Base-by-base conservation (phyloP, 2,888 invertebrate species). In the Thymelicus sylvestris region DNA sequence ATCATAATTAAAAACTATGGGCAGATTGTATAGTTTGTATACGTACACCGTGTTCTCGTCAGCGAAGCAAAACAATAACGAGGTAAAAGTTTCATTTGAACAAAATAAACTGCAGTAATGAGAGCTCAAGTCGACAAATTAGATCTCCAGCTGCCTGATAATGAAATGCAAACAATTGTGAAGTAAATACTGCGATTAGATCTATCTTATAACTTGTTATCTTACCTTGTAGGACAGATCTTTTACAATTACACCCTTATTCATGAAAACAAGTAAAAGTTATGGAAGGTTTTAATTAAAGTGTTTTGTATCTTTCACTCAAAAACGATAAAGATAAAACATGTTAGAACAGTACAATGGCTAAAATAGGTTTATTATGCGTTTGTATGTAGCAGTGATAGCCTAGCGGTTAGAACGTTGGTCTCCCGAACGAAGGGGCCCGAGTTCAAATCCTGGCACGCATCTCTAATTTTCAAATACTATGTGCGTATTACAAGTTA, bases 91-190 rank as follows among this genome's bases (percentile, higher is more conserved):
- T 77, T 75, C 73, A 73, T 74, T 74, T 76, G 67, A 77, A 79
- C 74, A 76, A 74, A 79, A 81, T 81, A 80, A 77, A 80, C 79
- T 78, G 77, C 81, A 81, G 77, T 80, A 76, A 78, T 77, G 79
- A 79, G 81, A 81, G 80, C 81, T 82, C 80, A 80, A 81, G 75
- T 77, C 78, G 81, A 85, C 84, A 88, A 89, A 88, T 87, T 86
- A 87, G 83, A 85, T 85, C 83, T 84, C 83, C 82, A 88, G 88
- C 89, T 87, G 83, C 78, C 78, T 83, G 83, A 83, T 90, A 90
- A 91, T 89, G 89, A 89, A 90, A 89, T 86, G 86, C 89, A 88
- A 90, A 89, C 86, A 87, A 85, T 84, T 79, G 82, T 67, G 76
- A 78, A 81, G 85, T 81, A 86, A 86, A 84, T 60, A 65, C 60